Conservation (phyloP, 2,888 invertebrate species). For the Agrotis exclamationis region DNA sequence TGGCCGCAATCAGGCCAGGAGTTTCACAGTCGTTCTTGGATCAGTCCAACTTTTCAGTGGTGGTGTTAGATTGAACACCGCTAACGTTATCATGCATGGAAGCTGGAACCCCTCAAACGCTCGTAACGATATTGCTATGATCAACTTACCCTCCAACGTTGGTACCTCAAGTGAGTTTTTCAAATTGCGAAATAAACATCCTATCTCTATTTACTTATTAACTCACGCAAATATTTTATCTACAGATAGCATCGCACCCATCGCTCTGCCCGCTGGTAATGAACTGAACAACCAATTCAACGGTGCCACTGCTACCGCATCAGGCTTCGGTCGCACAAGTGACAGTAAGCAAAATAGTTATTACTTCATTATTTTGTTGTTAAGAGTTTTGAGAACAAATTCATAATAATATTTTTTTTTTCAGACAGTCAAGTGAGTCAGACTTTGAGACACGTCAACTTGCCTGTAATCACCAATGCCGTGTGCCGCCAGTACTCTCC, state of each 20-base stretch:
- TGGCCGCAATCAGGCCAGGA: conserved; percentile 74
- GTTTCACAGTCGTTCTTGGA: conserved; percentile 74
- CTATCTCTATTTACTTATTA: not conserved
- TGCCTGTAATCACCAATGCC: conserved; percentile 28
- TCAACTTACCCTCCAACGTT: conserved; percentile 64
- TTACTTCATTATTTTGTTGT: not conserved
- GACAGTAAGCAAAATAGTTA: conserved; percentile 57
- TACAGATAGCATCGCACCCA: conserved; percentile 63
- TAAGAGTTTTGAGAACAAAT: not conserved
- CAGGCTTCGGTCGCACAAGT: conserved; percentile 71
- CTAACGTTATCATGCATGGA: conserved; percentile 69
- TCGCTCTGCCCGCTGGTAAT: conserved; percentile 65
- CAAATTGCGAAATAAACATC: not conserved
- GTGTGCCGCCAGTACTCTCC: conserved; percentile 16
- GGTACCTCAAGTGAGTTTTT: conserved; percentile 62
- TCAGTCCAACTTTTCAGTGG: conserved; percentile 74
- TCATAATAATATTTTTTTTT: not conserved
- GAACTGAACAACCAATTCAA: conserved; percentile 65
- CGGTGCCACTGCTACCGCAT: conserved; percentile 68
- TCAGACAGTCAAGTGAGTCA: conserved; percentile 11
- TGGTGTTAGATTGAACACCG: conserved; percentile 72
- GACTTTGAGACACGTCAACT: conserved; percentile 21
- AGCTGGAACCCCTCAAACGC: conserved; percentile 70
- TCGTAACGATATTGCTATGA: conserved; percentile 77
- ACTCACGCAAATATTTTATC: conserved; percentile 23